Evolutionary conservation across 1,140 invertebrate genomes (phyloP).

Genomic region (Acromyrmex charruanus): DNA sequence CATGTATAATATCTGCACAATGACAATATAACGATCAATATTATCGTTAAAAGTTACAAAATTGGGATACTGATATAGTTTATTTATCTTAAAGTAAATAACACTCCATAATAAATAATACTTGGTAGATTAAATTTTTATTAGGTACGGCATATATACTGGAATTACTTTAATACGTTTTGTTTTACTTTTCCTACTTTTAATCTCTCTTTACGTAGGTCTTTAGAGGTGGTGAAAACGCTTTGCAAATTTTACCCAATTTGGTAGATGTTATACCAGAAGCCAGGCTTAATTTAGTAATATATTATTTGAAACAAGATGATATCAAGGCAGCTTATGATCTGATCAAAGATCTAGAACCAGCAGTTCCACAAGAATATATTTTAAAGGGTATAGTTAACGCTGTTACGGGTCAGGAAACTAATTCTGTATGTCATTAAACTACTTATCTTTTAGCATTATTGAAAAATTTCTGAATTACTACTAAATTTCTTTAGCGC

Average conservation of each 20-base stretch:
- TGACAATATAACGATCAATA: too few relatives aligned
- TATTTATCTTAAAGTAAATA: too few relatives aligned
- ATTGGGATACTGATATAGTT: too few relatives aligned
- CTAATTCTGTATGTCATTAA: constrained; percentile 91
- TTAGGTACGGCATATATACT: too few relatives aligned
- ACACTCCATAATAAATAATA: too few relatives aligned
- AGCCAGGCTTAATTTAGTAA: constrained; percentile 97
- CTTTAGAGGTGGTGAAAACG: constrained; percentile 97
- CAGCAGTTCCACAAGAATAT: constrained; percentile 97
- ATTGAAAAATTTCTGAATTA: not conserved
- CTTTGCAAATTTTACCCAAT: constrained; percentile 95
- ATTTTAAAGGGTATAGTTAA: constrained; percentile 99
- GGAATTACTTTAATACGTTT: too few relatives aligned
- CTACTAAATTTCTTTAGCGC: constrained; percentile 88
- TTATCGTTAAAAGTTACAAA: too few relatives aligned
- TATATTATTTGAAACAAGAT: constrained; percentile 97
- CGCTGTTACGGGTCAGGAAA: constrained; percentile 96
- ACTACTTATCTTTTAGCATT: constrained; percentile 65
- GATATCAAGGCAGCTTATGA: constrained; percentile 96
- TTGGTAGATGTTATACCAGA: constrained; percentile 98
- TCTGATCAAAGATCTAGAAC: constrained; percentile 96
- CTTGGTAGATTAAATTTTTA: too few relatives aligned
- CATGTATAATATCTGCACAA: too few relatives aligned
- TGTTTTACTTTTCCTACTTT: too few relatives aligned
- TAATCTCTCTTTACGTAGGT: constrained; percentile 84